Base-by-base conservation (phyloP, 2,113 vertebrate species). In the Nothocercus julius region DNA sequence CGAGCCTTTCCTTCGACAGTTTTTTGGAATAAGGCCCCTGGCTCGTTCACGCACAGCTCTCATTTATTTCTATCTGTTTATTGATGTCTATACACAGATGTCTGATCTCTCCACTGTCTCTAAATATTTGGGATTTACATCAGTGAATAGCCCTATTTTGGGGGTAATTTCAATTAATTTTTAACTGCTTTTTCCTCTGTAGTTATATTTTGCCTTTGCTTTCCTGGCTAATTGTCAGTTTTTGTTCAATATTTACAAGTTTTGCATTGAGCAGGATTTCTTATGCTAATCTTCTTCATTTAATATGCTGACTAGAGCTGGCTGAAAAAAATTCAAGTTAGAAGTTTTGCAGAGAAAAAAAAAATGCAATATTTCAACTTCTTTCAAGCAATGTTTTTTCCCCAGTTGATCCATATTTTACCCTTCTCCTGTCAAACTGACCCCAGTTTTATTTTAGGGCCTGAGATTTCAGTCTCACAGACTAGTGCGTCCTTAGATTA, bases 201-300 rank as follows among this genome's bases (percentile, higher is more conserved):
- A 87, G 76, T 66, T 93, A 20, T 84, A 49, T 93, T 95, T 95
- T 84, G 34, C 62, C 51, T 81, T 92, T 86, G 84, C 44, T 69
- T 90, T 89, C 61, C 44, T 69, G 36, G 36, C n/a, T 95, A 96
- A 96, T 96, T 95, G 92, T 94, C 96, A 95, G 92, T 0, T 82
- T 95, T 94, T 93, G 77, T 92, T 95, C 90, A 96, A 95, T 96
- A 94, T 96, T 95, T 95, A 94, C 93, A 93, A 87, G 88, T 54
- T 92, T 85, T 89, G 54, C 90, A 92, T 18, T 64, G 62, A 96
- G 77, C 40, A 63, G 42, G 74, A 89, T 95, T 95, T 94, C 74
- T 90, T 93, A 95, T 91, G 94, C 70, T 93, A 93, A 96, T 96
- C n/a, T n/a, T 62, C 80, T 90, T 97, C 90, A 90, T 95, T 82